These are phyloP conservation scores for Conger conger DNA, from an alignment of 2,113 vertebrate genomes.

Conservation along the genomic window DNA sequence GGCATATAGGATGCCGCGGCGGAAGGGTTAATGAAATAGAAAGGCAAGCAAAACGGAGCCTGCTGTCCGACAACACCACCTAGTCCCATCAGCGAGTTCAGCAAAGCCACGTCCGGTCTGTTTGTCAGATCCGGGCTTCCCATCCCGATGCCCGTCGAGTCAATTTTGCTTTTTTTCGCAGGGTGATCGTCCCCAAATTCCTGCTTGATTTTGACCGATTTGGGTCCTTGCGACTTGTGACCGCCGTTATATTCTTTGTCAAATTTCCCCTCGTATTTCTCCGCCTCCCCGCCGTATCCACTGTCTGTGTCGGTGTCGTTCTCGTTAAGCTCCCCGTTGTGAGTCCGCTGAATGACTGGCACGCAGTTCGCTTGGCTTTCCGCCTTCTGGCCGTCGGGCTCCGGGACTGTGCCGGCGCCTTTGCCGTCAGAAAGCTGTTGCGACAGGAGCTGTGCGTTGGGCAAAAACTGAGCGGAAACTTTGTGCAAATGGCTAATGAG, in stretches of 20 bases:
- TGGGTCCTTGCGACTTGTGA: slow-evolving; percentile 48
- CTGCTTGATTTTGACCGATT: slow-evolving; percentile 78
- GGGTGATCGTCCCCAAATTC: slow-evolving; percentile 79
- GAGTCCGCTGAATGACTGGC: slow-evolving; percentile 93
- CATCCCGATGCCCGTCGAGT: slow-evolving; percentile 51
- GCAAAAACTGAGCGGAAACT: slow-evolving; percentile 79
- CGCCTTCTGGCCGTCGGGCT: slow-evolving; percentile 64
- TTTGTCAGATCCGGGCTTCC: slow-evolving; percentile 49
- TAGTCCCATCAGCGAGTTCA: slow-evolving; percentile 85
- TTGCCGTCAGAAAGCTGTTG: slow-evolving; percentile 67
- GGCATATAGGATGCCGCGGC: slow-evolving; percentile 87
- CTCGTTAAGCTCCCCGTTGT: slow-evolving; percentile 80
- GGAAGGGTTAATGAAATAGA: slow-evolving; percentile 87
- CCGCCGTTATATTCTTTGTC: slow-evolving; percentile 61
- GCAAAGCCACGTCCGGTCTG: slow-evolving; percentile 74
- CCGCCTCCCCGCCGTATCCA: slow-evolving; percentile 89
- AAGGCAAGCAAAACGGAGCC: slow-evolving; percentile 86
- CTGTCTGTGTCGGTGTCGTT: slow-evolving; percentile 96
- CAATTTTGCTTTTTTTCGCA: slow-evolving; percentile 77
- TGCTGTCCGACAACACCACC: slow-evolving; percentile 77
- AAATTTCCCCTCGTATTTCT: slow-evolving; percentile 66
- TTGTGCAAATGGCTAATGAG: slow-evolving; percentile 89
- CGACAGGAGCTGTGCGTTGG: slow-evolving; percentile 66
- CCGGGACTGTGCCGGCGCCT: slow-evolving; percentile 52
- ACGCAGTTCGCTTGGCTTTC: slow-evolving; percentile 87